Conservation (phyloP, 2,888 invertebrate species). For the Drosophila niveifrons region DNA sequence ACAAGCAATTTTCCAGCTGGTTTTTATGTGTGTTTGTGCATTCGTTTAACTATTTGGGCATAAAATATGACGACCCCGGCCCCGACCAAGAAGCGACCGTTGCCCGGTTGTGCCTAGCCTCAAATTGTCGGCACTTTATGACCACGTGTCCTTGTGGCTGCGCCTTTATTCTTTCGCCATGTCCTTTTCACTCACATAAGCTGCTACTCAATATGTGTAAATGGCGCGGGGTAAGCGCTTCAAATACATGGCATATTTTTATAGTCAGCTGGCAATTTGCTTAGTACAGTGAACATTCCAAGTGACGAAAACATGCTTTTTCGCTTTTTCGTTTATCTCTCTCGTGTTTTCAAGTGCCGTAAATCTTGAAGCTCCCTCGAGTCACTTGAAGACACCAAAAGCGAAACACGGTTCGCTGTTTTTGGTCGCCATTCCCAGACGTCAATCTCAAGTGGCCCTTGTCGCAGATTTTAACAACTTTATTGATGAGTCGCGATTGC, state of each 20-base stretch:
- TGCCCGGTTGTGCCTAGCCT: conserved; percentile 19
- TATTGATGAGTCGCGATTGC: conserved; percentile 53
- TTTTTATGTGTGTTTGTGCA: conserved; percentile 79
- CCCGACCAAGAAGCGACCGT: conserved; percentile 17
- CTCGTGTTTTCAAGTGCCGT: conserved; percentile 34
- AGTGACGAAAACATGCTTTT: conserved; percentile 2
- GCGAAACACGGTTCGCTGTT: conserved; percentile 9
- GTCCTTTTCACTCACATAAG: conserved; percentile 6
- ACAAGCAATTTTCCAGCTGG: conserved; percentile 82
- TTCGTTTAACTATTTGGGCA: conserved; percentile 81
- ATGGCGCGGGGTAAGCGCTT: neutral
- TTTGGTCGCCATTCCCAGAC: conserved; percentile 32
- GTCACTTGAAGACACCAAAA: conserved; percentile 36
- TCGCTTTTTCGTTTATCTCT: neutral
- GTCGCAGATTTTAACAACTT: conserved; percentile 75
- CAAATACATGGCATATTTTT: conserved; percentile 50
- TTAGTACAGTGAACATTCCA: conserved; percentile 43
- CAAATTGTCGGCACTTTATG: conserved; percentile 71
- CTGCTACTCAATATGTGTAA: neutral
- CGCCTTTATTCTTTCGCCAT: conserved; percentile 14
- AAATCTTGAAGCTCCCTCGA: conserved; percentile 52
- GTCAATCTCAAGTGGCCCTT: conserved; percentile 75
- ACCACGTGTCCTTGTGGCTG: conserved; percentile 75
- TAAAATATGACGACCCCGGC: conserved; percentile 73
- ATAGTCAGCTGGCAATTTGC: conserved; percentile 49